phyloP scores from a whole-genome alignment of 1,140 invertebrate species.

The Cryptotermes secundus region DNA sequence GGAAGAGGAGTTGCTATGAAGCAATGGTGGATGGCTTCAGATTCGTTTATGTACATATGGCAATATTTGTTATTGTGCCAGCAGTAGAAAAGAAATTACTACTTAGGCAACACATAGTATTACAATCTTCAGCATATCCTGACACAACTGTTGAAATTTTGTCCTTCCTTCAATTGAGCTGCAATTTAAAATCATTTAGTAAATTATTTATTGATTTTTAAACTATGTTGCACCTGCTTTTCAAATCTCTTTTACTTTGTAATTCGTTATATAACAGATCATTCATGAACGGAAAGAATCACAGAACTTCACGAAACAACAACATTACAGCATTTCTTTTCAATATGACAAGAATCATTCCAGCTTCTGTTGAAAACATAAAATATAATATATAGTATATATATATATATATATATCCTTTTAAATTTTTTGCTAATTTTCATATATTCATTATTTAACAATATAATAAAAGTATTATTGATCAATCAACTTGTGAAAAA shows the following conservation, averaged over 20 bases:
- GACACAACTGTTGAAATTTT: background rate
- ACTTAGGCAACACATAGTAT: background rate
- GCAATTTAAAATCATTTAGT: background rate
- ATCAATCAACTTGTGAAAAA: slow-evolving; percentile 15
- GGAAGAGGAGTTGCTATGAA: background rate
- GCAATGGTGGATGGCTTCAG: slow-evolving; percentile 13
- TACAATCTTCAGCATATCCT: background rate
- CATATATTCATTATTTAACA: slow-evolving; percentile 13
- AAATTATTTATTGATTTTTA: background rate
- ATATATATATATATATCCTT: background rate
- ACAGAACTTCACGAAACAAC: background rate
- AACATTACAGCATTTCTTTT: background rate
- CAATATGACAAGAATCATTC: background rate
- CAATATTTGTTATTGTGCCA: background rate
- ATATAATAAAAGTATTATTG: slow-evolving; percentile 14
- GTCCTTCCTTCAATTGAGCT: background rate
- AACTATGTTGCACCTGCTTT: background rate
- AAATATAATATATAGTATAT: background rate
- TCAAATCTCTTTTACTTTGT: background rate
- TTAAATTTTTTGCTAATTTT: slow-evolving; percentile 12
- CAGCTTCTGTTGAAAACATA: background rate
- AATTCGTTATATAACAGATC: background rate
- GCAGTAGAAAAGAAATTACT: background rate
- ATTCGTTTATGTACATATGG: background rate
- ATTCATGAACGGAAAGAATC: slow-evolving; percentile 6